Evolutionary conservation across 2,797 vertebrate species (phyloP).

Genomic region (Apogon talboti): DNA sequence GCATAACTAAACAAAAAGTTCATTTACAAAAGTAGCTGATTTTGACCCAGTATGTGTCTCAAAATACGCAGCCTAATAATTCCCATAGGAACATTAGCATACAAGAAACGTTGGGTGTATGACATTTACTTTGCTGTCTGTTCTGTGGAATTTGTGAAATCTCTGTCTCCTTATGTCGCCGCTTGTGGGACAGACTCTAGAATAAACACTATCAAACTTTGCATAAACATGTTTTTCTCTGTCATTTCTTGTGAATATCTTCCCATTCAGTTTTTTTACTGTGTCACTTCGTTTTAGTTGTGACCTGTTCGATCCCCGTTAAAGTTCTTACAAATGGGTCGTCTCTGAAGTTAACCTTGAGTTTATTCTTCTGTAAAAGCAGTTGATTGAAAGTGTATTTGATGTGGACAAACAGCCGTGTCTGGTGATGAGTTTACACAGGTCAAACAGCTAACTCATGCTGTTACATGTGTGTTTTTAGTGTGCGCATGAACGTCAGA

Average conservation of each 20-base stretch:
- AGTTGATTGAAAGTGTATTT: slow-evolving; percentile 30
- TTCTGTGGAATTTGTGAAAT: slow-evolving; percentile 32
- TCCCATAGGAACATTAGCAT: slow-evolving; percentile 11
- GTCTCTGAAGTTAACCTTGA: slow-evolving; percentile 33
- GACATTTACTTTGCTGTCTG: slow-evolving; percentile 17
- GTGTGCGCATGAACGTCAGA: slow-evolving; percentile 11
- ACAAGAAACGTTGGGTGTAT: not conserved
- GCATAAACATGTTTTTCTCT: slow-evolving; percentile 41
- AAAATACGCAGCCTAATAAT: not conserved
- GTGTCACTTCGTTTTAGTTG: slow-evolving; percentile 23
- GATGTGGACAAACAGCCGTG: slow-evolving; percentile 41
- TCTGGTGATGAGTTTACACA: slow-evolving; percentile 40
- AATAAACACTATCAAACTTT: slow-evolving; percentile 39
- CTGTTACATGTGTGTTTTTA: slow-evolving; percentile 27
- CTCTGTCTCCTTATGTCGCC: slow-evolving; percentile 17
- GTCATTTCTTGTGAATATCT: slow-evolving; percentile 24
- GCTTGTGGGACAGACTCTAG: slow-evolving; percentile 33
- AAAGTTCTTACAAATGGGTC: slow-evolving; percentile 19
- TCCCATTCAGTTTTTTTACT: slow-evolving; percentile 33
- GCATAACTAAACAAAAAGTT: not conserved
- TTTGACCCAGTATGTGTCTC: not conserved
- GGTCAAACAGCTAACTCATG: slow-evolving; percentile 17
- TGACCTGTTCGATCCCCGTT: not conserved
- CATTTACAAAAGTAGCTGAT: too few species aligned
- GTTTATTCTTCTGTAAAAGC: not conserved